Percentiles rank a stretch among this genome's conserved stretches.
These are phyloP conservation scores for Sturnira hondurensis DNA, from an alignment of 2,113 vertebrate genomes.

Conservation along the genomic window DNA sequence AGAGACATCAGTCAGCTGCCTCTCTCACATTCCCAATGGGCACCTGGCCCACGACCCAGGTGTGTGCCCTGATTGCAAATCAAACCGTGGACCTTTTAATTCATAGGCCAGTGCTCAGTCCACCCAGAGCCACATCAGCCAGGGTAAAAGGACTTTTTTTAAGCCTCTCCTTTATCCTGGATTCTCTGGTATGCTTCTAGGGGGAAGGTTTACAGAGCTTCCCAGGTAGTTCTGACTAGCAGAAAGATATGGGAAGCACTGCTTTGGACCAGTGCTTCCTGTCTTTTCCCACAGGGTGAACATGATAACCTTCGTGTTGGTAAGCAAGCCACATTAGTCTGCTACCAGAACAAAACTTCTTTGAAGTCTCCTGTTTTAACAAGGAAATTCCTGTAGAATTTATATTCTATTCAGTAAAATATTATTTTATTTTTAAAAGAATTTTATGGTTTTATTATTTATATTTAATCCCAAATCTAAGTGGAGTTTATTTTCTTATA, in stretches of 20 bases:
- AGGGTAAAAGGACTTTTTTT: not conserved
- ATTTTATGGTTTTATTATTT: not conserved
- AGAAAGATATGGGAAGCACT: not conserved
- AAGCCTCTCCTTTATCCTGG: not conserved
- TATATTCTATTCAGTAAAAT: not conserved
- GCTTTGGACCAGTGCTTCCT: not conserved
- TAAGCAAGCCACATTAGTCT: not conserved
- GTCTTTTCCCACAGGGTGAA: not conserved
- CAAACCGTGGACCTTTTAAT: too few relatives aligned
- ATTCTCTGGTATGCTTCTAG: not conserved
- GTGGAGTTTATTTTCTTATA: slow-evolving; percentile 5
- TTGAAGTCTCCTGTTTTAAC: not conserved
- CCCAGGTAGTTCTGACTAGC: not conserved
- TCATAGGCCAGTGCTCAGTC: too few relatives aligned
- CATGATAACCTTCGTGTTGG: not conserved
- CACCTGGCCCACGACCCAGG: too few relatives aligned
- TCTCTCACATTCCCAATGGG: too few relatives aligned
- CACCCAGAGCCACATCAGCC: too few relatives aligned
- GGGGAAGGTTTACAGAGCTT: not conserved
- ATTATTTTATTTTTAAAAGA: not conserved
- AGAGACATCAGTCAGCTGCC: too few relatives aligned
- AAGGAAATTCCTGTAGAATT: not conserved
- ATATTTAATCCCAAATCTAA: slow-evolving; percentile 14
- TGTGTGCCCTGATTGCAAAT: too few relatives aligned
- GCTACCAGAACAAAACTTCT: not conserved